Conservation (phyloP, 2,113 vertebrate genomes). For the Morphnarchus princeps region DNA sequence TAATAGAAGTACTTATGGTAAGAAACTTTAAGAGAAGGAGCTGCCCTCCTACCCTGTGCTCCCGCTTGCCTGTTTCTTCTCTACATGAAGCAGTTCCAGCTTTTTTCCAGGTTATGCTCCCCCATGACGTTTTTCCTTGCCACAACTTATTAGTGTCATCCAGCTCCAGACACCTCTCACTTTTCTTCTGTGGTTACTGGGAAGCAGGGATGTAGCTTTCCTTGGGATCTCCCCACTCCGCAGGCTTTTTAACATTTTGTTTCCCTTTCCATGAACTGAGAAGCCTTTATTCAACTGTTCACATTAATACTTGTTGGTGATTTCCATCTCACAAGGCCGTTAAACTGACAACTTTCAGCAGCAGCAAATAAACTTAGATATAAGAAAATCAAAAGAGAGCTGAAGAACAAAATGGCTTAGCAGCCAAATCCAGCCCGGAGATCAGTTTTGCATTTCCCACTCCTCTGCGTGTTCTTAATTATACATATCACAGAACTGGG, state of each 20-base stretch:
- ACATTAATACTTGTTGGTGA: not conserved
- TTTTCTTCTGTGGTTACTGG: not conserved
- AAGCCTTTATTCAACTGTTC: not conserved
- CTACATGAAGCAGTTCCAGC: not conserved
- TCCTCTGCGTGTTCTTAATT: slow-evolving; percentile 35
- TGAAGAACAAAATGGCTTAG: not conserved
- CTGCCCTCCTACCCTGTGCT: not conserved
- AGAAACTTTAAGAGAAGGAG: not conserved
- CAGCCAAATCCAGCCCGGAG: not conserved
- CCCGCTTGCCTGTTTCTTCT: not conserved
- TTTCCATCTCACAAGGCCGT: not conserved
- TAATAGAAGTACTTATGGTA: not conserved
- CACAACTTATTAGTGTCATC: not conserved
- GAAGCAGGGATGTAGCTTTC: not conserved
- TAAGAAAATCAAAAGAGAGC: not conserved
- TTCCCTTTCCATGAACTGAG: not conserved
- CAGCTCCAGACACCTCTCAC: not conserved
- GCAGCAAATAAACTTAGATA: not conserved
- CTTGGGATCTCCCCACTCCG: not conserved
- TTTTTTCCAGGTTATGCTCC: not conserved
- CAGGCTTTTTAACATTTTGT: not conserved
- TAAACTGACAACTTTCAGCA: not conserved
- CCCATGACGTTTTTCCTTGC: not conserved
- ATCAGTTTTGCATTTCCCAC: slow-evolving; percentile 17
- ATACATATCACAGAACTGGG: not conserved